A percentile compares a stretch with the other conserved stretches of the same genome.
phyloP scores from a whole-genome alignment of 2,797 vertebrate genomes.

The Semaprochilodus insignis region DNA sequence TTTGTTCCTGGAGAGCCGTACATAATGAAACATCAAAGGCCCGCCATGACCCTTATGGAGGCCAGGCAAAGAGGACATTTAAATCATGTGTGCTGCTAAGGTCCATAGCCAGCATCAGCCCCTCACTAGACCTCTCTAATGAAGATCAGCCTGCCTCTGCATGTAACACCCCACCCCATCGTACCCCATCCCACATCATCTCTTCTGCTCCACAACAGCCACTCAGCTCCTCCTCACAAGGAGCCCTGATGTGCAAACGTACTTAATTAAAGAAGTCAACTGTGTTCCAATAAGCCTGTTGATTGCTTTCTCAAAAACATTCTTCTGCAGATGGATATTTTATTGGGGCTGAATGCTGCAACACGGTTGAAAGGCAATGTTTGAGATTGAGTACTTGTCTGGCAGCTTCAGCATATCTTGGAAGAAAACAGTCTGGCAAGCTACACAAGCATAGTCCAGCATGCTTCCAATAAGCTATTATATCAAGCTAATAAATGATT shows the following conservation, averaged over 20 bases:
- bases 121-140: constrained; percentile 54
- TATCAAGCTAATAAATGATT: constrained; percentile 26
- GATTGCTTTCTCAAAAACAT: constrained; percentile 38
- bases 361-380: constrained; percentile 11
- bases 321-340: constrained; percentile 24
- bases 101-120: constrained; percentile 51
- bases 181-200: not conserved
- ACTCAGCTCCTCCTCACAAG: constrained; percentile 36
- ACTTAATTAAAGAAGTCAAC: constrained; percentile 54
- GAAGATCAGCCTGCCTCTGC: constrained; percentile 55
- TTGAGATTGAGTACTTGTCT: constrained; percentile 23
- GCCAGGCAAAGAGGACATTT: constrained; percentile 59
- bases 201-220: constrained; percentile 44
- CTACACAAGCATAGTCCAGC: not conserved
- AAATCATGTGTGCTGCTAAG: constrained; percentile 59
- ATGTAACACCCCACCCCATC: not conserved
- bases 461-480: constrained; percentile 26
- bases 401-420: not conserved
- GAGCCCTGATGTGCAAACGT: constrained; percentile 46
- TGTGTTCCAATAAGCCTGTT: constrained; percentile 24
- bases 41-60: constrained; percentile 65
- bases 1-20: constrained; percentile 66
- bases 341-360: constrained; percentile 15
- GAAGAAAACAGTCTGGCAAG: constrained; percentile 26
- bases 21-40: constrained; percentile 77